These are phyloP conservation scores for Agrilus biguttatus DNA, from an alignment of 2,888 invertebrate genomes.

Conservation along the genomic window DNA sequence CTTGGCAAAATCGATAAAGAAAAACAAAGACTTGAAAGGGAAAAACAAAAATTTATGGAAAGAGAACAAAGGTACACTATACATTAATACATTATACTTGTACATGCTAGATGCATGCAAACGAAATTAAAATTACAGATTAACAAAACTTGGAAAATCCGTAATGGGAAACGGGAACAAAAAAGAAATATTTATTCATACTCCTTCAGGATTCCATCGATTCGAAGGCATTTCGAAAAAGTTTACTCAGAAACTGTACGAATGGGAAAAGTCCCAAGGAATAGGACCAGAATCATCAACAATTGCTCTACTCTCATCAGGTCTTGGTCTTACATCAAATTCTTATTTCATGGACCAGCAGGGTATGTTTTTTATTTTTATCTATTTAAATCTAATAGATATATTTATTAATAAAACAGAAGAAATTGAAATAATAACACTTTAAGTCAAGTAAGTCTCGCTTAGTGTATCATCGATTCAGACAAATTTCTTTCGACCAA, in stretches of 20 bases:
- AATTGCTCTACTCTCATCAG: constrained; percentile 51
- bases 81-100: too few species aligned
- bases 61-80: constrained; percentile 40
- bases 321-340: constrained; percentile 29
- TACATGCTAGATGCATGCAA: neutral
- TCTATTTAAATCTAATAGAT: too few species aligned
- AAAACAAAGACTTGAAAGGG: constrained; percentile 43
- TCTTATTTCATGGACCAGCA: neutral
- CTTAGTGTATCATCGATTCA: too few species aligned
- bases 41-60: constrained; percentile 47
- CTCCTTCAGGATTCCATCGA: constrained; percentile 68
- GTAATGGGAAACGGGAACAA: constrained; percentile 35
- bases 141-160: constrained; percentile 43
- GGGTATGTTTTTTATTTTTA: neutral
- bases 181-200: constrained; percentile 67
- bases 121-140: constrained; percentile 20
- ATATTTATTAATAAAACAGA: too few species aligned
- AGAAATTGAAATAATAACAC: too few species aligned
- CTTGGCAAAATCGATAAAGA: constrained; percentile 45
- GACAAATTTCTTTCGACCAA: too few species aligned
- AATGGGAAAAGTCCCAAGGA: constrained; percentile 82
- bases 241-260: constrained; percentile 78
- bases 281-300: constrained; percentile 77
- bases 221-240: constrained; percentile 79
- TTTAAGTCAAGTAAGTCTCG: too few species aligned